Percentiles rank a stretch among this genome's conserved stretches.
Conservation (phyloP, 2,797 vertebrate species). For the Tokudaia tokunoshimensis region DNA sequence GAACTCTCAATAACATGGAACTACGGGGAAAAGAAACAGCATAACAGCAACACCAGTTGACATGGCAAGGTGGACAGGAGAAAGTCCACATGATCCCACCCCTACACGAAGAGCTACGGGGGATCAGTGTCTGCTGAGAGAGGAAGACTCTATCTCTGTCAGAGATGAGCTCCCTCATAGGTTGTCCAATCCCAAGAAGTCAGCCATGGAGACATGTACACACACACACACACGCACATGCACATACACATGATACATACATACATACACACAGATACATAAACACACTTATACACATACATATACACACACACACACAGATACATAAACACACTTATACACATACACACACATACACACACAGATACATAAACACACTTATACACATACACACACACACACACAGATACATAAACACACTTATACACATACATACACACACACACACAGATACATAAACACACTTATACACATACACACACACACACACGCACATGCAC, state of each 20-base stretch:
- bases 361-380: not conserved
- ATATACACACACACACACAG: too few relatives aligned
- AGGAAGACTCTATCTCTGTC: not conserved
- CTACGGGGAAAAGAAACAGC: not conserved
- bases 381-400: not conserved
- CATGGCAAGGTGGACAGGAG: not conserved
- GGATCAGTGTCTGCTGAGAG: not conserved
- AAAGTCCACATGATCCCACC: not conserved
- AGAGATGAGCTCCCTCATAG: too few relatives aligned
- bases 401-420: not conserved
- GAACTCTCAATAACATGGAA: not conserved
- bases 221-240: not conserved
- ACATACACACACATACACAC: too few relatives aligned
- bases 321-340: not conserved
- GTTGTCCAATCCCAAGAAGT: not conserved
- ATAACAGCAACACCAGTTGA: too few relatives aligned
- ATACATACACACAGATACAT: too few relatives aligned
- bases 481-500: not conserved
- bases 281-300: not conserved
- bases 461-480: not conserved
- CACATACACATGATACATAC: not conserved
- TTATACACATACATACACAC: accelerated
- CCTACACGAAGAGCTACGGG: not conserved
- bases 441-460: not conserved
- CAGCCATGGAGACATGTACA: not conserved